Conservation (phyloP, 2,113 vertebrate genomes). For the Brachypteracias leptosomus region DNA sequence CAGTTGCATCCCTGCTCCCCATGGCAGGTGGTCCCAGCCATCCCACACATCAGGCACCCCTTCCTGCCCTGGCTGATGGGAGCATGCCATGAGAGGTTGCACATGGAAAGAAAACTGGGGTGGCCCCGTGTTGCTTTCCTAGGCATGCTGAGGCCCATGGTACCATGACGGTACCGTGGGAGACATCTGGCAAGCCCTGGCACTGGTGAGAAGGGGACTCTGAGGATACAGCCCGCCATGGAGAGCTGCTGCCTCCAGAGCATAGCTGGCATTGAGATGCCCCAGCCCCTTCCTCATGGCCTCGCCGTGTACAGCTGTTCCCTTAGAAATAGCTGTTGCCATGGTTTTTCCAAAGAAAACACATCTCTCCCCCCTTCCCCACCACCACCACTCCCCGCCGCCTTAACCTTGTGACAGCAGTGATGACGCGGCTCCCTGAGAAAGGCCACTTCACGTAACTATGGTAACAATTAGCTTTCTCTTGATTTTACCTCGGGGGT, state of each 20-base stretch:
- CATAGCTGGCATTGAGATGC: neutral
- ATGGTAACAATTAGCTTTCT: constrained; percentile 77
- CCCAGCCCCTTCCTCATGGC: constrained; percentile 44
- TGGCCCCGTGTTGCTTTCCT: neutral
- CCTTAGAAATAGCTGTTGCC: constrained; percentile 75
- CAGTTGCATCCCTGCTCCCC: accelerated
- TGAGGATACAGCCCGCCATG: neutral
- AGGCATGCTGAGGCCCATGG: neutral
- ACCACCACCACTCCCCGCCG: constrained; percentile 65
- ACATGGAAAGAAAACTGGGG: neutral
- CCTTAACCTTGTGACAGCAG: constrained; percentile 75
- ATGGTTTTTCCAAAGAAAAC: constrained; percentile 75
- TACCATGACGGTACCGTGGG: accelerated
- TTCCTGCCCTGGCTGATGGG: neutral
- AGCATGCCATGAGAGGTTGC: neutral
- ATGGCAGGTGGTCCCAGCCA: neutral
- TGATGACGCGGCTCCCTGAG: constrained; percentile 70
- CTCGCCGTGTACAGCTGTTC: constrained; percentile 63
- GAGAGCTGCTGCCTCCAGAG: neutral
- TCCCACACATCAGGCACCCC: neutral
- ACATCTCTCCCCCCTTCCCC: constrained; percentile 42
- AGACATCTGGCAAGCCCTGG: neutral
- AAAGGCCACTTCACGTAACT: constrained; percentile 76
- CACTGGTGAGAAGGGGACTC: neutral
- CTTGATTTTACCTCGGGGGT: constrained; percentile 71